Percentiles rank a stretch among this genome's conserved stretches.
phyloP scores from a whole-genome alignment of 2,888 invertebrate genomes.

The Drosophila aldrichi region DNA sequence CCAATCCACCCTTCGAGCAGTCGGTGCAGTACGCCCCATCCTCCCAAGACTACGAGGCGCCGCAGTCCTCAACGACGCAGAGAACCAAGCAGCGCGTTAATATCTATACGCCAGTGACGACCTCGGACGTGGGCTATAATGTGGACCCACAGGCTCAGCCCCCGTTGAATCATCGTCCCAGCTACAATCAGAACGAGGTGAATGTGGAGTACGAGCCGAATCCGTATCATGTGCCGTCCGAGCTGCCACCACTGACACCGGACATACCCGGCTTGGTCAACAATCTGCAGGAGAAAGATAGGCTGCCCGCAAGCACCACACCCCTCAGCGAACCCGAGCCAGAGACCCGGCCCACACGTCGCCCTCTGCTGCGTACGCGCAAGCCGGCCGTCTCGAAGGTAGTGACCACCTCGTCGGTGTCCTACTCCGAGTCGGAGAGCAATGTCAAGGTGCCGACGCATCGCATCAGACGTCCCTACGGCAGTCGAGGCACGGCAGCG shows the following conservation, averaged over 20 bases:
- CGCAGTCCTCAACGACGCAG: conserved; percentile 66
- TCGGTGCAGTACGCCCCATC: conserved; percentile 81
- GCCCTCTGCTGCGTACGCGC: conserved; percentile 87
- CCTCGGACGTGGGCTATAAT: conserved; percentile 75
- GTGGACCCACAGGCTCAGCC: conserved; percentile 56
- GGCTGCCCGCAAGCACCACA: conserved; percentile 72
- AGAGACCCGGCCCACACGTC: conserved; percentile 85
- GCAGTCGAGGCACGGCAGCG: conserved; percentile 63
- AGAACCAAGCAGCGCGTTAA: conserved; percentile 79
- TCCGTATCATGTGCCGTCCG: conserved; percentile 87
- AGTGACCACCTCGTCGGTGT: conserved; percentile 83
- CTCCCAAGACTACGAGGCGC: conserved; percentile 72
- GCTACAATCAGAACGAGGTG: conserved; percentile 81
- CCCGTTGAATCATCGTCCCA: conserved; percentile 79
- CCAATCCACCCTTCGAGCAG: conserved; percentile 77
- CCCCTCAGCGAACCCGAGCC: conserved; percentile 82
- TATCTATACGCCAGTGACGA: conserved; percentile 79
- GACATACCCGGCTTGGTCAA: conserved; percentile 88
- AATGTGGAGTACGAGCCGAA: conserved; percentile 85
- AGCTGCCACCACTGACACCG: conserved; percentile 87
- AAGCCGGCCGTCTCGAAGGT: conserved; percentile 85
- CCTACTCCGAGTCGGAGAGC: conserved; percentile 81
- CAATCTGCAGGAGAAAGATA: conserved; percentile 87
- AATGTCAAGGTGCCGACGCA: conserved; percentile 81
- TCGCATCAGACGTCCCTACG: conserved; percentile 85